Conservation (phyloP, 1,140 invertebrate species). For the Kradibia gibbosae region DNA sequence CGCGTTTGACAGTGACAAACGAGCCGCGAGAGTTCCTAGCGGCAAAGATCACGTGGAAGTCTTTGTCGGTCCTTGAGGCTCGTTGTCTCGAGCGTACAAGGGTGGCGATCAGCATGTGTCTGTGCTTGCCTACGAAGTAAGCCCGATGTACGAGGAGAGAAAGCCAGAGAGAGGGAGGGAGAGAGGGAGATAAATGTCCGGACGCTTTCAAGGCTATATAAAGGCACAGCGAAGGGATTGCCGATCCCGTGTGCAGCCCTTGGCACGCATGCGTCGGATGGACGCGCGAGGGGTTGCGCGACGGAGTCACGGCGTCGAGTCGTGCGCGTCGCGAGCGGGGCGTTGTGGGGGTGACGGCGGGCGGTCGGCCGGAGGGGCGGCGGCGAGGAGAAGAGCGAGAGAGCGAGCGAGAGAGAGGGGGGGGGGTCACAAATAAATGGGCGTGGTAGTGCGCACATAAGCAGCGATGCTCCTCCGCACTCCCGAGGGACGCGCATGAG, state of each 20-base stretch:
- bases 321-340: not conserved
- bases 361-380: not conserved
- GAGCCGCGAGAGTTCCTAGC: not conserved
- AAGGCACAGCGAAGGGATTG: not conserved
- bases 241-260: not conserved
- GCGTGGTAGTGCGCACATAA: constrained; percentile 8
- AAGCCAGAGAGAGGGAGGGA: not conserved
- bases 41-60: no score
- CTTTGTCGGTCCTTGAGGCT: not conserved
- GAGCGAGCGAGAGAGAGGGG: no score
- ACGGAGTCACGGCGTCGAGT: not conserved
- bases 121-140: not conserved
- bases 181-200: not conserved
- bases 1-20: constrained; percentile 39
- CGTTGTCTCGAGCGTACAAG: not conserved
- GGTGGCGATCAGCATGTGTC: not conserved
- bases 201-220: not conserved
- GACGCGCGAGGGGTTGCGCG: not conserved
- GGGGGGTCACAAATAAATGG: not conserved
- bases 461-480: not conserved
- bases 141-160: not conserved
- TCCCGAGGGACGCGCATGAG: not conserved
- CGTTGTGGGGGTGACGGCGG: not conserved
- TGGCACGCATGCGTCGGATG: not conserved
- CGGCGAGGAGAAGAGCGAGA: not conserved